Base-by-base conservation (phyloP, 2,888 invertebrate species). In the Tenthredo notha region DNA sequence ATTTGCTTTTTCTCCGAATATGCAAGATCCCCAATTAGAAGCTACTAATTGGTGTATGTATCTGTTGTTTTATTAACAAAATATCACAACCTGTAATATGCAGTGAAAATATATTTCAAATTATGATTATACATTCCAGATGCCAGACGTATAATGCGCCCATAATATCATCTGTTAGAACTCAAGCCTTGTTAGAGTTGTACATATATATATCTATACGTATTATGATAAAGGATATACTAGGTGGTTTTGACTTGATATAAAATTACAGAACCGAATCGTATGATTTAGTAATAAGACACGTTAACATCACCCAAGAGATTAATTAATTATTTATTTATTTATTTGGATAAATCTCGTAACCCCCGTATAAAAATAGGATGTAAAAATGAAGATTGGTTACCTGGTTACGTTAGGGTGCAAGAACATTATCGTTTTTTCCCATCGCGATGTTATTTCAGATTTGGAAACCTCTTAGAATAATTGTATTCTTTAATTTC, bases 1-100 rank as follows among this genome's bases (percentile, higher is more conserved):
- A 77, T 77, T 77, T 54, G 33, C 77, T 77, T 77, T 77, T 77
- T 50, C 54, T 33, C 77, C 29, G 37, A 77, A 77, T 47, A 77
- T 40, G 37, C 43, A 47, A 77, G 74, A 74, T 74, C 29, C 12
- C 77, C 77, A 77, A 77, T 77, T 77, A 77, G 77, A 54, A 77
- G 54, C 77, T 54, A 77, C 77, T 77, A 77, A 77, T 77, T 77
- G 77, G 77, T 33, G 77, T 50, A 77, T 54, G 7, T 25, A 77
- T 77, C 29, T 77, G 25, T 47, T 54, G 50, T 33, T 77, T 77
- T 54, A 77, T 77, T 29, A 54, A 50, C 77, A 33, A 15, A 33
- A 33, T 47, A n/a, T 77, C n/a, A 54, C 50, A 77, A 54, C 18
- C 77, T 43, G 40, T 74, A 74, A 47, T 43, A 25, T 12, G 43